Evolutionary conservation across 2,888 invertebrate genomes (phyloP).

Genomic region (Adelphocoris suturalis): DNA sequence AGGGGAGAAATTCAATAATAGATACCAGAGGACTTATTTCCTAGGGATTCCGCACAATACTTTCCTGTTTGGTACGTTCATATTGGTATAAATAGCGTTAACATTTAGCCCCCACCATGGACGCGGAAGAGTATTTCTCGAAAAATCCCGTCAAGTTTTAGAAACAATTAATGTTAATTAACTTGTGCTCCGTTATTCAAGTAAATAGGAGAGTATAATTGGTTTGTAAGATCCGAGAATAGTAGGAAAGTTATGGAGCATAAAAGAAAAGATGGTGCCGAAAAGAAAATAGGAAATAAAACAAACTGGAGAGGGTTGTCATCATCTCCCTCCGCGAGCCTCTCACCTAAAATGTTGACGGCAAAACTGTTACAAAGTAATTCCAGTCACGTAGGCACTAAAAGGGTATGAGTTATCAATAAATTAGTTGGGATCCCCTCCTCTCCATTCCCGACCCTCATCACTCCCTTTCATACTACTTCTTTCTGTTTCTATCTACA

Average conservation of each 20-base stretch:
- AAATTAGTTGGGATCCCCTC: slow-evolving; percentile 19
- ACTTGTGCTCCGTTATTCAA: neutral
- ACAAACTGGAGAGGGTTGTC: slow-evolving; percentile 18
- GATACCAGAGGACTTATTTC: no score
- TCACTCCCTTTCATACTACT: slow-evolving; percentile 7
- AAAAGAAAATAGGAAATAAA: slow-evolving; percentile 30
- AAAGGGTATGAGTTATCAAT: slow-evolving; percentile 39
- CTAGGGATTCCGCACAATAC: no score
- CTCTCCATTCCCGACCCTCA: neutral
- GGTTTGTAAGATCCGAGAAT: neutral
- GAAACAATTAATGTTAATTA: neutral
- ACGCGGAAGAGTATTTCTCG: no score
- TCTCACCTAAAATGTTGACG: slow-evolving; percentile 28
- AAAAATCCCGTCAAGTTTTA: no score
- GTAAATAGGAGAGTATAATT: neutral
- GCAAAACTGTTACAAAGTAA: slow-evolving; percentile 20
- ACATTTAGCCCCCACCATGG: no score
- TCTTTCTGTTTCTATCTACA: neutral
- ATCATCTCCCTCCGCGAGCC: neutral
- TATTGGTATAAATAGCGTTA: no score
- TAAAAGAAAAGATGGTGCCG: neutral
- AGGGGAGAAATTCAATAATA: no score
- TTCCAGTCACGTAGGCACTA: slow-evolving; percentile 39
- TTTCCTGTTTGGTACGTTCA: no score
- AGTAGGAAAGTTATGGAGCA: neutral